These are phyloP conservation scores for Perca fluviatilis DNA, from an alignment of 2,113 vertebrate genomes.

Conservation along the genomic window DNA sequence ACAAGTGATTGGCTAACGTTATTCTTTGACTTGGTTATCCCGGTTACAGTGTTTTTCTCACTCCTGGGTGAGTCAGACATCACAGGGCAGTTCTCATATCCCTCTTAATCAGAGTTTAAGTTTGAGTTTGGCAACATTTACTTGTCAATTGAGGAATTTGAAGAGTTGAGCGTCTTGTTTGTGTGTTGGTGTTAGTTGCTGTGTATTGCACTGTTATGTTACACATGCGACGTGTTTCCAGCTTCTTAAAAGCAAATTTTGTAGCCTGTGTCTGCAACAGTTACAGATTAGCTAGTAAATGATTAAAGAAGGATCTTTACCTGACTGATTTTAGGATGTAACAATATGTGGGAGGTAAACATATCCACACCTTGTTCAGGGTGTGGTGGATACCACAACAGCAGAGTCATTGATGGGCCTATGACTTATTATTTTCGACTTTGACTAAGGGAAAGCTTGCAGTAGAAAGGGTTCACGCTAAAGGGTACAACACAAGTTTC, in stretches of 20 bases:
- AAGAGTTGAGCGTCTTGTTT: neutral
- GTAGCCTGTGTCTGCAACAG: neutral
- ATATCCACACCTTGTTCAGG: constrained; percentile 36
- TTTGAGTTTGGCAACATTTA: neutral
- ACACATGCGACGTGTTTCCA: neutral
- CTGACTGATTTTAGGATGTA: constrained; percentile 10
- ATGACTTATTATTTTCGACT: constrained; percentile 29
- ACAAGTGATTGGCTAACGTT: constrained; percentile 9
- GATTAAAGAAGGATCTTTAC: neutral
- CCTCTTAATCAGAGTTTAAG: neutral
- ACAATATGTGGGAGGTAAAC: constrained; percentile 44
- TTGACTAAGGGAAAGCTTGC: neutral
- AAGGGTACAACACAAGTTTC: neutral
- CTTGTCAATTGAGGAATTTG: neutral
- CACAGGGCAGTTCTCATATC: neutral
- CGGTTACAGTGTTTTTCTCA: constrained; percentile 6
- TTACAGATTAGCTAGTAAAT: neutral
- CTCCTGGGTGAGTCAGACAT: constrained; percentile 38
- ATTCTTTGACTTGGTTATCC: constrained; percentile 3
- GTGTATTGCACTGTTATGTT: neutral
- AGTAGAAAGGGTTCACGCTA: neutral
- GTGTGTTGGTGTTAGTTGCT: neutral
- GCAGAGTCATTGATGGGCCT: constrained; percentile 45
- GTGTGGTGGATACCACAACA: constrained; percentile 74
- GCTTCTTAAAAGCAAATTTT: neutral